phyloP scores from a whole-genome alignment of 2,113 vertebrate species.

The Podarcis raffonei region DNA sequence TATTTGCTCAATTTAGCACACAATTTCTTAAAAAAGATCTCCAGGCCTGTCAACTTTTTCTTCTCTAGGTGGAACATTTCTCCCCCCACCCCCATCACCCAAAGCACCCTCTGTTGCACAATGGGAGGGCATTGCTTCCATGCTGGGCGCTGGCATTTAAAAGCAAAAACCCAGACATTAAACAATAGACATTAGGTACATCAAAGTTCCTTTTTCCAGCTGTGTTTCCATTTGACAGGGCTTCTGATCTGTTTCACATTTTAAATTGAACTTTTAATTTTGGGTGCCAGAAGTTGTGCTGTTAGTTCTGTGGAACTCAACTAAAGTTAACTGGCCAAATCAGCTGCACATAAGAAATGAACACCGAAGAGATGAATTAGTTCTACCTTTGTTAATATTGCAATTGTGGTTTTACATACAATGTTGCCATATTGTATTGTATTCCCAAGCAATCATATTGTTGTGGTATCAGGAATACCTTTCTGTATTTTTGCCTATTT shows the following conservation, averaged over 20 bases:
- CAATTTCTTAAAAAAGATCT: constrained; percentile 49
- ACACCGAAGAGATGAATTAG: constrained; percentile 24
- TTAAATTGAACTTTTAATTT: constrained; percentile 45
- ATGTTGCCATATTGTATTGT: neutral
- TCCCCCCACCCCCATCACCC: constrained; percentile 25
- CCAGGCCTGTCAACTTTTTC: constrained; percentile 31
- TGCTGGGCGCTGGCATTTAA: constrained; percentile 59
- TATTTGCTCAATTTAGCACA: constrained; percentile 19
- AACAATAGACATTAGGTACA: constrained; percentile 56
- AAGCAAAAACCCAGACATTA: constrained; percentile 46
- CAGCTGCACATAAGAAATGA: constrained; percentile 3
- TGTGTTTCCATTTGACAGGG: constrained; percentile 13
- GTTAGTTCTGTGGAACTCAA: rapidly evolving
- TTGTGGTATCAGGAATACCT: constrained; percentile 28
- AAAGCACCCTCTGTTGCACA: constrained; percentile 43
- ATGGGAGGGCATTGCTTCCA: constrained; percentile 60
- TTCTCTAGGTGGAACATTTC: constrained; percentile 23
- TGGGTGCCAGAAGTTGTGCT: constrained; percentile 42
- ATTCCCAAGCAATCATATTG: neutral
- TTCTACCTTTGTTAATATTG: neutral
- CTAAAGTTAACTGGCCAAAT: neutral
- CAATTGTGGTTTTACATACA: constrained; percentile 41
- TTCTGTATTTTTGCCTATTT: constrained; percentile 41
- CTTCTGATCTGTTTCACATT: constrained; percentile 32
- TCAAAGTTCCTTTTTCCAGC: constrained; percentile 25